Conservation (phyloP, 2,113 vertebrate genomes). For the Myotis brandtii region DNA sequence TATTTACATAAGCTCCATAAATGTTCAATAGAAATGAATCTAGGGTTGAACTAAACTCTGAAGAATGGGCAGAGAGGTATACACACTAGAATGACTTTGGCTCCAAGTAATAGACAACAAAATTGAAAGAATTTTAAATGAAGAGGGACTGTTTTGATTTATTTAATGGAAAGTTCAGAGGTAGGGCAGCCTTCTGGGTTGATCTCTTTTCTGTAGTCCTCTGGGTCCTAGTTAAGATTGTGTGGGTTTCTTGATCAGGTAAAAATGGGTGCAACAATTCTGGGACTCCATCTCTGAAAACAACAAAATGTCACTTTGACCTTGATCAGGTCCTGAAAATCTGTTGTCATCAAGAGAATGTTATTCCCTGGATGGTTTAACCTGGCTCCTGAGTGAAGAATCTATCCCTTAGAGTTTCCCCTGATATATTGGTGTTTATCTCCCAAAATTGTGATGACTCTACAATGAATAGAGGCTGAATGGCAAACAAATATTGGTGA, state of each 20-base stretch:
- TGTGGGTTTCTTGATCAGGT: not conserved
- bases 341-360: not conserved
- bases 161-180: not conserved
- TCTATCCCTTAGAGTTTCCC: not conserved
- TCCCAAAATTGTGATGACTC: not conserved
- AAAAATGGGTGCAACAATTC: not conserved
- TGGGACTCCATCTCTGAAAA: not conserved
- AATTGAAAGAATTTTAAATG: not conserved
- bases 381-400: not conserved
- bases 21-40: not conserved
- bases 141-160: not conserved
- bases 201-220: not conserved
- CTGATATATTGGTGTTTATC: not conserved
- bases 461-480: not conserved
- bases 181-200: not conserved
- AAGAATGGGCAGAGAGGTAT: not conserved
- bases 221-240: not conserved
- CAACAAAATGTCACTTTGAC: not conserved
- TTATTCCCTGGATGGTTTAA: not conserved
- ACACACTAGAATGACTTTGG: not conserved
- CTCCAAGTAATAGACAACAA: not conserved
- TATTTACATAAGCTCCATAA: not conserved
- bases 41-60: not conserved
- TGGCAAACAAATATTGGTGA: not conserved
- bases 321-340: not conserved